phyloP scores from a whole-genome alignment of 1,140 invertebrate species.

The Brachionus asplanchnoidis region DNA sequence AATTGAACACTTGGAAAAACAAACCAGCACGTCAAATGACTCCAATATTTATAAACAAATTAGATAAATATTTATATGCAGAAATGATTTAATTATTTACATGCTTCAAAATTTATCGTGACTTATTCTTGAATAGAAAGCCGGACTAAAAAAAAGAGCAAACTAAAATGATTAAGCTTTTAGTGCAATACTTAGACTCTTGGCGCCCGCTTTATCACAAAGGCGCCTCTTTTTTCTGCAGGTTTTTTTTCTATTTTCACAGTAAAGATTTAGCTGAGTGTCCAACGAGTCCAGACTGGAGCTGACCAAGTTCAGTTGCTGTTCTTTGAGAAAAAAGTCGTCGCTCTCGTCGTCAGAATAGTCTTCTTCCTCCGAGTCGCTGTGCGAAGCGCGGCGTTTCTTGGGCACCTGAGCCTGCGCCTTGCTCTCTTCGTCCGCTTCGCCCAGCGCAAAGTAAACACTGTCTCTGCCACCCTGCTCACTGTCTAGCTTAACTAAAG shows the following conservation, averaged over 20 bases:
- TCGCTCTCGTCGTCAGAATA: background rate
- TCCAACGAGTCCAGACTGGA: background rate
- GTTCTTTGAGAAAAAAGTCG: background rate
- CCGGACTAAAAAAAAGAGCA: background rate
- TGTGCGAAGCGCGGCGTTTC: background rate
- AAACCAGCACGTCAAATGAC: background rate
- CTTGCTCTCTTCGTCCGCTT: background rate
- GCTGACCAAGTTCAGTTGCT: background rate
- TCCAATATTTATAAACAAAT: background rate
- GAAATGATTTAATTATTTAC: background rate
- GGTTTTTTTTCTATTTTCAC: background rate
- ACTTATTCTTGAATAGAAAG: background rate
- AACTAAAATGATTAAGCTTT: conserved; percentile 1
- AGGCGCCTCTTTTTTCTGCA: background rate
- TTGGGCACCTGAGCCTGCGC: background rate
- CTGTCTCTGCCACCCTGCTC: background rate
- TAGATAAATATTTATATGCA: background rate
- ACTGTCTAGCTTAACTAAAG: conserved; percentile 17
- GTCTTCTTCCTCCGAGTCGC: conserved; percentile 3
- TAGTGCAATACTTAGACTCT: conserved; percentile 16
- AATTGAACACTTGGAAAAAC: background rate
- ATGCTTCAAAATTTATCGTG: background rate
- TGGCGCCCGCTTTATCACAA: background rate
- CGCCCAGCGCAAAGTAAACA: background rate
- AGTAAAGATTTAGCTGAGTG: background rate